Evolutionary conservation across 2,888 invertebrate species (phyloP).

Genomic region (Hetaerina titia): DNA sequence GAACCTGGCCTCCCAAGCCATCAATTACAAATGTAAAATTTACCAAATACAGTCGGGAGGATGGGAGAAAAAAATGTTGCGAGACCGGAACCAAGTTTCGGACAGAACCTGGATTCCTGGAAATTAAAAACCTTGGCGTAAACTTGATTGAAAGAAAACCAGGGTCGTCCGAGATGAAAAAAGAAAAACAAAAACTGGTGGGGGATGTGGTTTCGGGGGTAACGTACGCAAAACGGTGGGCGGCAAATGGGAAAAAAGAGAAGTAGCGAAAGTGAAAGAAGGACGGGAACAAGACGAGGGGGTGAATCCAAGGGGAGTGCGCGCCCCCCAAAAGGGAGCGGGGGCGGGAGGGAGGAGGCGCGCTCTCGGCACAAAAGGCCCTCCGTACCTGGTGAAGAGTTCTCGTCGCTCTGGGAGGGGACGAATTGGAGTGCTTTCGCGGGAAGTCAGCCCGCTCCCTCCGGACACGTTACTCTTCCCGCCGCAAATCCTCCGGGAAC

Average conservation of each 20-base stretch:
- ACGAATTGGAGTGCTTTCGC: background rate
- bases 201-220: no score
- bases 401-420: background rate
- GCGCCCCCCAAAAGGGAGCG: background rate
- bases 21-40: no score
- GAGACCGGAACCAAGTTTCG: no score
- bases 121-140: no score
- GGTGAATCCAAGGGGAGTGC: background rate
- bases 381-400: background rate
- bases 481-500: background rate
- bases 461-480: background rate
- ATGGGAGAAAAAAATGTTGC: no score
- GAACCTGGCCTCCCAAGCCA: no score
- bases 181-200: no score
- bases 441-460: background rate
- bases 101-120: no score
- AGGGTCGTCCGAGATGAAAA: no score
- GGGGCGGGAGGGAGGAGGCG: background rate
- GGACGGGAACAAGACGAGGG: background rate
- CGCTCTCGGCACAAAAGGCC: background rate
- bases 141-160: no score
- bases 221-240: no score
- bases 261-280: background rate
- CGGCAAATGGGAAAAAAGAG: background rate
- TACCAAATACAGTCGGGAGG: no score